These are phyloP conservation scores for Xanthostigma xanthostigma DNA, from an alignment of 2,888 invertebrate genomes.

Conservation along the genomic window DNA sequence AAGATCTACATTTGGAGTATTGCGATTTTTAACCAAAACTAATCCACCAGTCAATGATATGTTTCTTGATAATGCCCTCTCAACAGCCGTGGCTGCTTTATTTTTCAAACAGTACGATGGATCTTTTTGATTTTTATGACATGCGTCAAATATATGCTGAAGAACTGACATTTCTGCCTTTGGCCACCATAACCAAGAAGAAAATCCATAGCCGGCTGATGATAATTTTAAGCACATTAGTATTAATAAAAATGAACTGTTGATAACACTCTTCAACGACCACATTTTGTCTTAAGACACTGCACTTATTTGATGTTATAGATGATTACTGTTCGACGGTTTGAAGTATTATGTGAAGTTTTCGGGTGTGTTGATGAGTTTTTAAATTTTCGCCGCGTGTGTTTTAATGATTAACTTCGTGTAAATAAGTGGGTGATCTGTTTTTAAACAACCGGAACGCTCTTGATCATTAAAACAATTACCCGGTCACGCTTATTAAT, in stretches of 20 bases:
- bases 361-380: too few species aligned
- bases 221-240: background rate
- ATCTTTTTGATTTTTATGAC: background rate
- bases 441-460: too few species aligned
- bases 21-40: conserved; percentile 9
- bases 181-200: background rate
- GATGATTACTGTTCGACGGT: too few species aligned
- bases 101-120: conserved; percentile 20
- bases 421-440: too few species aligned
- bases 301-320: too few species aligned
- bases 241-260: background rate
- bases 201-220: background rate
- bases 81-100: conserved; percentile 22
- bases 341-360: too few species aligned
- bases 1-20: conserved; percentile 8
- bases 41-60: conserved; percentile 23
- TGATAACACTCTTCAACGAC: background rate
- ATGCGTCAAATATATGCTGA: conserved; percentile 4
- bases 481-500: too few species aligned
- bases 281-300: too few species aligned
- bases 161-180: conserved; percentile 2
- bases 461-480: too few species aligned
- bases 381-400: too few species aligned
- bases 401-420: too few species aligned
- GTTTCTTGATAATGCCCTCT: conserved; percentile 21